These are phyloP conservation scores for Brachypodius melanocephalos DNA, from an alignment of 2,113 vertebrate species.

Conservation along the genomic window DNA sequence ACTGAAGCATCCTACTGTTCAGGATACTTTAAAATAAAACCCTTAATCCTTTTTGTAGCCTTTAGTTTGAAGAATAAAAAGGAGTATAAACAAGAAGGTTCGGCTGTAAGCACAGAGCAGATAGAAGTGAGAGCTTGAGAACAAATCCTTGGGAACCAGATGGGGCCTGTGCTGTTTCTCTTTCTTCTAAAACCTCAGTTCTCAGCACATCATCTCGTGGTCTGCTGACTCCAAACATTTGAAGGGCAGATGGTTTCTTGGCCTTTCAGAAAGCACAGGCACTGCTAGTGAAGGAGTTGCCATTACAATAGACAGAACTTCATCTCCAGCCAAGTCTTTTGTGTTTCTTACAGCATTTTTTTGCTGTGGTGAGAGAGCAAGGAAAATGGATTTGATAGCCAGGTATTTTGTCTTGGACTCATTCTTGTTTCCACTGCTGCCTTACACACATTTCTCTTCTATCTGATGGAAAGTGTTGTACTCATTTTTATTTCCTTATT, in stretches of 20 bases:
- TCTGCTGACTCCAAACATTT: neutral
- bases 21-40: neutral
- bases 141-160: conserved; percentile 30
- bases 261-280: neutral
- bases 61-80: neutral
- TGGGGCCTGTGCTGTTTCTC: neutral
- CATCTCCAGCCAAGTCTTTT: neutral
- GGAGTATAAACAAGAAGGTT: neutral
- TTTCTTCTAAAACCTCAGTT: conserved; percentile 26
- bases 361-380: neutral
- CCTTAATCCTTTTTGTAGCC: neutral
- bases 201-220: neutral
- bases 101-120: neutral
- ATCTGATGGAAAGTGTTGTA: conserved; percentile 22
- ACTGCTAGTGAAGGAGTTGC: neutral
- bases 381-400: neutral
- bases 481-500: conserved; percentile 43
- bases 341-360: neutral
- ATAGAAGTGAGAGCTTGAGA: conserved; percentile 14
- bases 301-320: neutral
- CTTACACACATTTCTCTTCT: neutral
- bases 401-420: neutral
- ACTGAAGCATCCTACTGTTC: neutral
- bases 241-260: conserved; percentile 5
- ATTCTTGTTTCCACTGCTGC: neutral